These are phyloP conservation scores for Hermaeophaga mercurialis DNA, from an alignment of 2,888 invertebrate genomes.

Conservation along the genomic window DNA sequence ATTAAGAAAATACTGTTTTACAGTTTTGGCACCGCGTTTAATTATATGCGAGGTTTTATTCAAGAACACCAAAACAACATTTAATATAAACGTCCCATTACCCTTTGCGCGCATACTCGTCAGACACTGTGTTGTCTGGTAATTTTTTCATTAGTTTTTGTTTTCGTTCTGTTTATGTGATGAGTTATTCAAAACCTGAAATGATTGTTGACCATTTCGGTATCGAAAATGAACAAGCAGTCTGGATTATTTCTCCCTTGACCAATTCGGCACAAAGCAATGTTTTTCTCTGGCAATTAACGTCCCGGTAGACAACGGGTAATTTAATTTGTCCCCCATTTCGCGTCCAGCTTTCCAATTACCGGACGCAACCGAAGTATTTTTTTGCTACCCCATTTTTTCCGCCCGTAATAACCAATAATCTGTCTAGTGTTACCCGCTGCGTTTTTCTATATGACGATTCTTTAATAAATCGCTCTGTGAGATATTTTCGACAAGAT, in stretches of 20 bases:
- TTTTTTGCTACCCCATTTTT: constrained; percentile 1
- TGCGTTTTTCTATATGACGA: not conserved
- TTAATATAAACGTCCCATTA: no score
- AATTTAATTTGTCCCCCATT: constrained; percentile 12
- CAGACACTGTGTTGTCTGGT: no score
- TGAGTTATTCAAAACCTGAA: no score
- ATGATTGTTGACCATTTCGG: no score
- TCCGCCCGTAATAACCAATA: not conserved
- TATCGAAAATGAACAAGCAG: no score
- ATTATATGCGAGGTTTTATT: no score
- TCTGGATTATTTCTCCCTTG: constrained; percentile 3
- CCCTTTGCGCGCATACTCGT: no score
- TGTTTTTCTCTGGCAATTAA: constrained; percentile 6
- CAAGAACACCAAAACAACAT: no score
- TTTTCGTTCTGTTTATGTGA: no score
- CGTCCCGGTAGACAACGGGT: not conserved
- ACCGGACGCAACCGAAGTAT: not conserved
- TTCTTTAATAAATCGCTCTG: constrained; percentile 4
- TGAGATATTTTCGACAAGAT: not conserved
- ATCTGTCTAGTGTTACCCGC: constrained; percentile 7
- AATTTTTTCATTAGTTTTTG: no score
- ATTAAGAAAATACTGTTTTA: no score
- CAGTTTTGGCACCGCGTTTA: no score
- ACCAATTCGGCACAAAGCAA: constrained; percentile 3
- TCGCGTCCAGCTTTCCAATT: constrained; percentile 9